These are phyloP conservation scores for Coccyzus lansbergi DNA, from an alignment of 2,797 vertebrate genomes.

Conservation along the genomic window DNA sequence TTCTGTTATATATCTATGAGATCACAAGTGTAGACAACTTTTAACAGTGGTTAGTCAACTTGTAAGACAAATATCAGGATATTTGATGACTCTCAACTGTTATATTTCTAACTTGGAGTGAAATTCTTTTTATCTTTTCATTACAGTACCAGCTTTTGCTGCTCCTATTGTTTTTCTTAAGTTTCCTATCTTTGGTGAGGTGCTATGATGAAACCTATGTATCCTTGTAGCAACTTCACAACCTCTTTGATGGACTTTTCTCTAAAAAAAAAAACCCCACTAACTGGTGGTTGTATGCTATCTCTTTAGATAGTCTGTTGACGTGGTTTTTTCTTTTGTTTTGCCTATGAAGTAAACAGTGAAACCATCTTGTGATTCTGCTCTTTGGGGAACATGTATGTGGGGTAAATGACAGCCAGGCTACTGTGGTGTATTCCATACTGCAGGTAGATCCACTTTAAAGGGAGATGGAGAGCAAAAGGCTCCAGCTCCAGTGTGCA, in stretches of 20 bases:
- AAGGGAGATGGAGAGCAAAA: neutral
- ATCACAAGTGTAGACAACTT: neutral
- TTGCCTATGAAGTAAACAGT: neutral
- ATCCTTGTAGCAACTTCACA: accelerated
- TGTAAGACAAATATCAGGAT: neutral
- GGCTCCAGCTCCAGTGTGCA: neutral
- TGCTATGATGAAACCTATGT: neutral
- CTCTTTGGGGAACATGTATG: neutral
- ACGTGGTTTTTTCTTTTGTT: neutral
- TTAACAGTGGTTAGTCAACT: neutral
- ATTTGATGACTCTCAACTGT: neutral
- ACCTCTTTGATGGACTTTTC: neutral
- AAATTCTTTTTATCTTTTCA: neutral
- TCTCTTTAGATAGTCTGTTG: neutral
- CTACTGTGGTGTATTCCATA: neutral
- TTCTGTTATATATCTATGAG: neutral
- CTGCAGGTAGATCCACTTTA: neutral
- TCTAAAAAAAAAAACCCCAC: neutral
- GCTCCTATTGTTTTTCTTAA: neutral
- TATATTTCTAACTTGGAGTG: neutral
- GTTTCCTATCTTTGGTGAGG: neutral
- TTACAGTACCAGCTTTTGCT: neutral
- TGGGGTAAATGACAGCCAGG: neutral
- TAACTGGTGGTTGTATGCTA: neutral
- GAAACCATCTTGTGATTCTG: neutral